A percentile compares a stretch with the other conserved stretches of the same genome.
These are phyloP conservation scores for Anoplolepis gracilipes DNA, from an alignment of 1,140 invertebrate species.

Conservation along the genomic window DNA sequence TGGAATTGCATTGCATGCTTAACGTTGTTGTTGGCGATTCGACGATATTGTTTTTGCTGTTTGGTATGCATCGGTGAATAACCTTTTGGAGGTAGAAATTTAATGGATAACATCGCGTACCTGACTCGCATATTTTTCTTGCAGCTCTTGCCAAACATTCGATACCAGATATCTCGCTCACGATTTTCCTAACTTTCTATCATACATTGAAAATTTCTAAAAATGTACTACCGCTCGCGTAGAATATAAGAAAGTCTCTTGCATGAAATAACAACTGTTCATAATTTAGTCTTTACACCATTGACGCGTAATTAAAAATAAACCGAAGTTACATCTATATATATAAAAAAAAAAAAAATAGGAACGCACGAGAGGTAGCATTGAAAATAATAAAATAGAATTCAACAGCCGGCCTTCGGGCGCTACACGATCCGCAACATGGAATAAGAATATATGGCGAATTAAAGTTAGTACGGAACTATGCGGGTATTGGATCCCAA, in stretches of 20 bases:
- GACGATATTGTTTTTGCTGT: conserved; percentile 57
- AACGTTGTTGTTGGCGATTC: conserved; percentile 51
- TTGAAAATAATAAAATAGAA: not conserved
- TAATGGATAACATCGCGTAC: conserved; percentile 56
- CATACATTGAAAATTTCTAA: conserved; percentile 25
- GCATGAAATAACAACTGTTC: not conserved
- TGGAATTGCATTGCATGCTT: conserved; percentile 52
- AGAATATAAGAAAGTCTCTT: conserved; percentile 50
- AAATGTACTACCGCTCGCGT: not conserved
- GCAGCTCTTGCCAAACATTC: conserved; percentile 51
- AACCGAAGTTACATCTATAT: not conserved
- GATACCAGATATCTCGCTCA: conserved; percentile 45
- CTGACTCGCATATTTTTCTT: conserved; percentile 62
- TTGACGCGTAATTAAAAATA: not conserved
- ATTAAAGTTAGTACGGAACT: conserved; percentile 70
- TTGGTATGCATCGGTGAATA: conserved; percentile 52
- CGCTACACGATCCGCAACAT: conserved; percentile 18
- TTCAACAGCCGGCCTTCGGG: too few species aligned
- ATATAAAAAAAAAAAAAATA: not conserved
- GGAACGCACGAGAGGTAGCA: not conserved
- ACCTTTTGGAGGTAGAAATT: conserved; percentile 47
- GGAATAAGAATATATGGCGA: conserved; percentile 52
- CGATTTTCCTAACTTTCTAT: conserved; percentile 33
- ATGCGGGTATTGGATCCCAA: conserved; percentile 73
- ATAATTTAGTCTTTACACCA: not conserved